Base-by-base conservation (phyloP, 2,797 vertebrate genomes). In the Lagocephalus sceleratus region DNA sequence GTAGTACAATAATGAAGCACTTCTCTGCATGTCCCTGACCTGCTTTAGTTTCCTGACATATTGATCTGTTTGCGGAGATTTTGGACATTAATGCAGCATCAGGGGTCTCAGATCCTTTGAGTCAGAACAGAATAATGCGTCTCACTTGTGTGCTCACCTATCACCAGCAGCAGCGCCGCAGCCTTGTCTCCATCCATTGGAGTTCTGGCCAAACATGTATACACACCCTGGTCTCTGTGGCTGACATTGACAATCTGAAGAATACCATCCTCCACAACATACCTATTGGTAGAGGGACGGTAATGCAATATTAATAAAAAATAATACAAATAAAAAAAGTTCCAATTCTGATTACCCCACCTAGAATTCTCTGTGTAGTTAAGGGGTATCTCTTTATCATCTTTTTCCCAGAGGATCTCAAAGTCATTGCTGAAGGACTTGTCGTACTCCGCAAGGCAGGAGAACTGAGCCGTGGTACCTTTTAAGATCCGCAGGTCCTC, bases 401-500 rank as follows among this genome's bases (percentile, higher is more conserved):
- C 90, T 82, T 93, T 96, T 66, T 90, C 90, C 97, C 97, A 99
- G 40, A 90, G 89, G 78, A 97, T 85, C 82, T 91, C 89, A 88
- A 96, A 92, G 60, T 92, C 91, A 41, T 85, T 69, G 66, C 78
- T 90, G 79, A 97, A 92, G 79, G 94, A 92, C 49, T 88, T 68
- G 78, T 99, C 97, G 17, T 92, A 94, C 66, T 89, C 85, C 59
- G 88, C 90, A 52, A 91, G 88, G 71, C 97, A 99, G 52, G 87
- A 91, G 79, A 99, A 84, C 78, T 91, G 89, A 58, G 94, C 77
- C 0, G 87, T 83, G 52, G 88, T 91, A 1, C 91, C 93, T 57
- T 83, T 90, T 79, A 93, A 68, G 73, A 96, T 84, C 53, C 81
- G 87, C 57, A 91, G 89, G 76, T 91, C 89, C 83, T 87, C 87